These are phyloP conservation scores for Hetaerina titia DNA, from an alignment of 2,888 invertebrate species.

Conservation along the genomic window DNA sequence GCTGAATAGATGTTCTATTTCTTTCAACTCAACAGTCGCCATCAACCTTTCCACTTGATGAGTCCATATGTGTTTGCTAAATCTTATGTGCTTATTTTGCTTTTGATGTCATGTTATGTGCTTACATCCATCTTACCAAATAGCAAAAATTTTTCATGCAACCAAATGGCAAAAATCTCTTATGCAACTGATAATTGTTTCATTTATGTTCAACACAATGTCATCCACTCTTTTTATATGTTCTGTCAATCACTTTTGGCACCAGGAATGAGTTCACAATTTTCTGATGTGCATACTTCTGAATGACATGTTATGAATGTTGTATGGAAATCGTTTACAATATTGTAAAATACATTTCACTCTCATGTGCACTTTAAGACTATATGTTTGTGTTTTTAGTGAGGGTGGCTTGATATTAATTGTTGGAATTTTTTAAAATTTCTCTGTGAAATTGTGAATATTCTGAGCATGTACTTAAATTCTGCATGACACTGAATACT, in stretches of 20 bases:
- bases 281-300: constrained; percentile 11
- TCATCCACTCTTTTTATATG: neutral
- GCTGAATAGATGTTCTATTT: neutral
- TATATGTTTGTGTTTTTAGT: constrained; percentile 18
- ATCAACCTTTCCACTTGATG: neutral
- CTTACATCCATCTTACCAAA: constrained; percentile 16
- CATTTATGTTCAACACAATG: neutral
- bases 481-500: constrained; percentile 17
- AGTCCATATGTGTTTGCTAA: neutral
- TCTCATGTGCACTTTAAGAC: constrained; percentile 57
- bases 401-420: constrained; percentile 5
- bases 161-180: neutral
- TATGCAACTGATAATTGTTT: neutral
- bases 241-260: neutral
- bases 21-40: constrained; percentile 6
- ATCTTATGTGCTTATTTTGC: constrained; percentile 56
- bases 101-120: constrained; percentile 49
- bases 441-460: neutral
- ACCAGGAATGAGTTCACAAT: constrained; percentile 26
- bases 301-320: neutral
- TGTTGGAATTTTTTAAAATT: neutral
- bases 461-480: constrained; percentile 34
- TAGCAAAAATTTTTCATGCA: neutral
- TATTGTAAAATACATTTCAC: neutral
- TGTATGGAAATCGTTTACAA: too few relatives aligned